Evolutionary conservation across 2,797 vertebrate species (phyloP).

Genomic region (Epinephelus coioides): DNA sequence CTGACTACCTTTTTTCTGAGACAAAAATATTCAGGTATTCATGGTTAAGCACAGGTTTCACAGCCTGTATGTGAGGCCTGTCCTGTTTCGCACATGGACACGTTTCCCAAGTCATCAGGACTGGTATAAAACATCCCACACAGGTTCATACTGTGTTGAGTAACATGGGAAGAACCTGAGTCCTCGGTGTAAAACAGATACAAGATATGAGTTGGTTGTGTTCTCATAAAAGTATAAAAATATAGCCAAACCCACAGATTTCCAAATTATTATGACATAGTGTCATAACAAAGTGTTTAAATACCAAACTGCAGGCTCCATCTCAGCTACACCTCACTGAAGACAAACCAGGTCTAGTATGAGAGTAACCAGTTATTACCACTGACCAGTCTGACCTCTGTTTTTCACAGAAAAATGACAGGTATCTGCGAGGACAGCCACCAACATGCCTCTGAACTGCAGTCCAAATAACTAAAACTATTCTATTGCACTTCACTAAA

Average conservation of each 20-base stretch:
- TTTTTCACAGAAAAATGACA: background rate
- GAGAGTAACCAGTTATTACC: background rate
- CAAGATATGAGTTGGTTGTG: background rate
- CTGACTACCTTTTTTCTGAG: too few species aligned
- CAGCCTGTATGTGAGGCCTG: background rate
- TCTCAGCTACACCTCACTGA: constrained; percentile 5
- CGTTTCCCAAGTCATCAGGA: background rate
- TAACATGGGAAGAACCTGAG: background rate
- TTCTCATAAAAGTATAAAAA: background rate
- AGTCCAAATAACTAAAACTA: constrained; percentile 15
- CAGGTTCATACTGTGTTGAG: background rate
- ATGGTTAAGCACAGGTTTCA: background rate
- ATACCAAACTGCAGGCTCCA: background rate
- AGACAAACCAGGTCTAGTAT: background rate
- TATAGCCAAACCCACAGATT: background rate
- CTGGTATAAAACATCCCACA: background rate
- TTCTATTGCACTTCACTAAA: constrained; percentile 17
- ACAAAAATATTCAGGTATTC: too few species aligned
- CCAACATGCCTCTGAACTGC: constrained; percentile 22
- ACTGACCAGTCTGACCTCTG: background rate
- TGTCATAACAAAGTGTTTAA: background rate
- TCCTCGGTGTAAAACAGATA: background rate
- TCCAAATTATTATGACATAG: background rate
- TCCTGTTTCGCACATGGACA: background rate
- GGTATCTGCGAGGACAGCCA: constrained; percentile 23